A percentile compares a stretch with the other conserved stretches of the same genome.
These are phyloP conservation scores for Sphenopsis melanotis DNA, from an alignment of 2,797 vertebrate genomes.

Conservation along the genomic window DNA sequence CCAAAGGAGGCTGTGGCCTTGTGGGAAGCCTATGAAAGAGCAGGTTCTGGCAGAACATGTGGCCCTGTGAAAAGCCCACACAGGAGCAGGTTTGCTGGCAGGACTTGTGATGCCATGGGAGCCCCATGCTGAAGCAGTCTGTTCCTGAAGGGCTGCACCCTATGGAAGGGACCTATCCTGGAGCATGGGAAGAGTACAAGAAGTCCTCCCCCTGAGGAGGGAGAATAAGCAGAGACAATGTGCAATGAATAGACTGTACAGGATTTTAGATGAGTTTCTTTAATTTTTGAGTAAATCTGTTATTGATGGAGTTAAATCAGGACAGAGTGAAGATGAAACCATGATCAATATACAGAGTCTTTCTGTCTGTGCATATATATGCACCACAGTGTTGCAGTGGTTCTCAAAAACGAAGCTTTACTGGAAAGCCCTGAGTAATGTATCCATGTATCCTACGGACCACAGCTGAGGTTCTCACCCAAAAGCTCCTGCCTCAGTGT, in stretches of 20 bases:
- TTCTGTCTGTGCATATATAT: not conserved
- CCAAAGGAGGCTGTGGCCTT: not conserved
- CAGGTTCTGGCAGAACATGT: not conserved
- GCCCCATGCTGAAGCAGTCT: not conserved
- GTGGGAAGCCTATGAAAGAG: not conserved
- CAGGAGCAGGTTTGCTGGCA: not conserved
- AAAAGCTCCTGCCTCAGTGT: not conserved
- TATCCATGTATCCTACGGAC: not conserved
- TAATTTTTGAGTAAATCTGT: not conserved
- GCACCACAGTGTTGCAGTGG: not conserved
- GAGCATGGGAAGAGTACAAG: not conserved
- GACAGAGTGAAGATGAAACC: not conserved
- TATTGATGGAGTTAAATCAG: not conserved
- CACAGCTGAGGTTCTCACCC: constrained; percentile 26
- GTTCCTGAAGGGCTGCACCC: not conserved
- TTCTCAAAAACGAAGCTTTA: constrained; percentile 4
- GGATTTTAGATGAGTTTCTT: not conserved
- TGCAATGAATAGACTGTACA: not conserved
- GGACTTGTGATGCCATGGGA: not conserved
- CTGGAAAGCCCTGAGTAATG: not conserved
- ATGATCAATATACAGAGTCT: not conserved
- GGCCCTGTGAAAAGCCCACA: not conserved
- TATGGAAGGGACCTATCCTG: not conserved
- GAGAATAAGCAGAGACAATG: not conserved
- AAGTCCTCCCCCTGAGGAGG: not conserved